phyloP scores from a whole-genome alignment of 2,888 invertebrate species.

The Cecidostiba fungosa region DNA sequence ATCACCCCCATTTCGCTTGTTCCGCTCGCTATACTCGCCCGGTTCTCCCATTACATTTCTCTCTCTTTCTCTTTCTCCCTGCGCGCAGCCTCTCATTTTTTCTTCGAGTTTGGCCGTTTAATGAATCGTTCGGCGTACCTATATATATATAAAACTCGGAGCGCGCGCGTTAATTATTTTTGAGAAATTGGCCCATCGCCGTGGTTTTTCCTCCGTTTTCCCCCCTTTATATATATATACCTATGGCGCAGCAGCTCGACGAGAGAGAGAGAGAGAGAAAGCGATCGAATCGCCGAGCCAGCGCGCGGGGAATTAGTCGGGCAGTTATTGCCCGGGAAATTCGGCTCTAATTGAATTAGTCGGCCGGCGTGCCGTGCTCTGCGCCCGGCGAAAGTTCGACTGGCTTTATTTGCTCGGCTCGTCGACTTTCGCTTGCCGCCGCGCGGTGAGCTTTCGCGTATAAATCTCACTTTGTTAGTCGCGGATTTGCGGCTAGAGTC shows the following conservation, averaged over 20 bases:
- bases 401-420: slow-evolving; percentile 30
- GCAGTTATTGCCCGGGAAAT: slow-evolving; percentile 55
- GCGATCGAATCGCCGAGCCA: slow-evolving; percentile 11
- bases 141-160: slow-evolving; percentile 37
- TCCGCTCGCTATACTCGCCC: not conserved
- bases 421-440: slow-evolving; percentile 33
- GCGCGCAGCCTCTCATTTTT: slow-evolving; percentile 8
- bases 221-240: not conserved
- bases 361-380: slow-evolving; percentile 13
- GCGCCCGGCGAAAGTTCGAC: slow-evolving; percentile 20
- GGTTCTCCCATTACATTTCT: not conserved
- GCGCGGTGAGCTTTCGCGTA: slow-evolving; percentile 30
- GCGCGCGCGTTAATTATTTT: slow-evolving; percentile 60
- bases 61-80: not conserved
- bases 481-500: slow-evolving; percentile 37
- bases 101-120: slow-evolving; percentile 33
- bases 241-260: not conserved
- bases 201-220: slow-evolving; percentile 12
- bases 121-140: slow-evolving; percentile 41
- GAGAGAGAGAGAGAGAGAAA: not conserved
- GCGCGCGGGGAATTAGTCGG: slow-evolving; percentile 29
- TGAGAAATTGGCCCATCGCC: slow-evolving; percentile 50
- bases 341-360: slow-evolving; percentile 62
- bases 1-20: slow-evolving; percentile 23
- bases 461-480: slow-evolving; percentile 57